Evolutionary conservation across 2,888 invertebrate genomes (phyloP).

Genomic region (Neoaliturus tenellus): DNA sequence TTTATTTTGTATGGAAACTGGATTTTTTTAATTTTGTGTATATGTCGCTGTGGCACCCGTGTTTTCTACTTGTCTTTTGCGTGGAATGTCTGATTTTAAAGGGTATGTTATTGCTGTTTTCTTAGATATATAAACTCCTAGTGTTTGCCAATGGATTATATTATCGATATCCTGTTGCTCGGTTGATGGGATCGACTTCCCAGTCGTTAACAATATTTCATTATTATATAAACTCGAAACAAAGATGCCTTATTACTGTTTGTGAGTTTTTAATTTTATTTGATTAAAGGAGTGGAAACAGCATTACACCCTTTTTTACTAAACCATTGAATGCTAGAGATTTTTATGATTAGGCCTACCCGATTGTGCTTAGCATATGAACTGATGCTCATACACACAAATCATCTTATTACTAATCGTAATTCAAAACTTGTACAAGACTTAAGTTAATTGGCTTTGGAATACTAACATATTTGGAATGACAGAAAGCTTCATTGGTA

Average conservation of each 20-base stretch:
- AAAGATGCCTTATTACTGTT: conserved; percentile 67
- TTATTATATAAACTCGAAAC: conserved; percentile 63
- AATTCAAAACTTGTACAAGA: background rate
- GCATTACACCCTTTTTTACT: conserved; percentile 56
- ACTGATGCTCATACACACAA: conserved; percentile 42
- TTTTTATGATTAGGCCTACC: conserved; percentile 40
- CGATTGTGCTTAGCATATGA: conserved; percentile 18
- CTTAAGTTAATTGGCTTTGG: background rate
- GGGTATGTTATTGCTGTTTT: conserved; percentile 65
- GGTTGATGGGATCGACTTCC: conserved; percentile 60
- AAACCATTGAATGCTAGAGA: conserved; percentile 48
- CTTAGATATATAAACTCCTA: conserved; percentile 60
- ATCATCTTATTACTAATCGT: background rate
- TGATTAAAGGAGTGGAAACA: conserved; percentile 54
- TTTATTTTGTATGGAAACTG: conserved; percentile 59
- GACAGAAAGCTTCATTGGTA: background rate
- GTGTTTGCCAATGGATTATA: conserved; percentile 57
- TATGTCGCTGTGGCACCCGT: conserved; percentile 59
- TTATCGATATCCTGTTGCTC: conserved; percentile 62
- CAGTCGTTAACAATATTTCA: conserved; percentile 60
- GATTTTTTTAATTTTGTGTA: conserved; percentile 60
- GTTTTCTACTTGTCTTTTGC: conserved; percentile 61
- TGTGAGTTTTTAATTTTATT: conserved; percentile 62
- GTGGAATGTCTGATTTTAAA: conserved; percentile 63
- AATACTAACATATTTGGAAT: background rate